Base-by-base conservation (phyloP, 2,797 vertebrate genomes). In the Bradypodion ventrale region DNA sequence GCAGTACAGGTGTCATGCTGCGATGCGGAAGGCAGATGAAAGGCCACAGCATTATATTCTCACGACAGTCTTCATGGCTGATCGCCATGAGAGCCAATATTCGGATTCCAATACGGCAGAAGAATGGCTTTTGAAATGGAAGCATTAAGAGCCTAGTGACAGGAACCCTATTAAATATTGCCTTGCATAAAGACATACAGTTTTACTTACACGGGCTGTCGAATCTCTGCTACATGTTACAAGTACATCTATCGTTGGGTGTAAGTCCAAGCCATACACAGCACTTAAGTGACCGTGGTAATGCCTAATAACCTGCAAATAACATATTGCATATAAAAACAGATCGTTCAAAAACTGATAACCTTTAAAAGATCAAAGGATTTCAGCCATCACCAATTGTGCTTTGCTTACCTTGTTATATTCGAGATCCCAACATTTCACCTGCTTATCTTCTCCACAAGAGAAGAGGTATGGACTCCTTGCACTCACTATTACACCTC, bases 361-460 rank as follows among this genome's bases (percentile, higher is more conserved):
- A 82, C 44, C 76, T n/a, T 37, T 77, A 73, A 76, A 19, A 21
- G 44, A 59, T 76, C 74, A 10, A 42, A 0, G 37, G 42, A 83
- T 73, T 74, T 7, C 4, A 70, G 66, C 2, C 37, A 60, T 21
- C 35, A 85, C 1, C 3, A 86, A 1, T n/a, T 19, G 56, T 7
- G 21, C 62, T 56, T 49, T 1, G 66, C 74, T 35, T 88, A 99
- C 98, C 97, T 99, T 99, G 93, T 99, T 99, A 91, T 99, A 99
- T 91, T 99, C 98, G 74, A 99, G 97, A 94, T 99, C 99, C 99
- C 99, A 99, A 93, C 98, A 99, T 84, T 99, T 99, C 90, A 99
- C 98, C 82, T 99, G 98, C 83, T 99, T 99, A 95, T 99, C 99
- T 93, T 99, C 99, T 78, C 98, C 99, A 87, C 98, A 99, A 83